A percentile compares a stretch with the other conserved stretches of the same genome.
Evolutionary conservation across 2,797 vertebrate genomes (phyloP).

Genomic region (Muscicapa striata): DNA sequence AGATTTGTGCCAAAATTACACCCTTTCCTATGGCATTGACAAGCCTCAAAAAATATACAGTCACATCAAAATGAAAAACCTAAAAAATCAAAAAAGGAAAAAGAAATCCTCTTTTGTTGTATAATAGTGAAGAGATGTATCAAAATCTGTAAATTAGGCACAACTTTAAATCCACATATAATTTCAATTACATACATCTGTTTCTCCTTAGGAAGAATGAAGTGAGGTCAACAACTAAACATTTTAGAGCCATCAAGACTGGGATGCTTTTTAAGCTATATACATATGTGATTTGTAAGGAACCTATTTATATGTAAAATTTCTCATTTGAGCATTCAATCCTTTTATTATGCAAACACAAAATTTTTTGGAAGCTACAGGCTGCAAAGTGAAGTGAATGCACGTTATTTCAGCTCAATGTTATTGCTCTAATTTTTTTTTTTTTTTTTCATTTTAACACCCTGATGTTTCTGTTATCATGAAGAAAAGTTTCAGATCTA

Average conservation of each 20-base stretch:
- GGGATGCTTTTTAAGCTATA: conserved; percentile 37
- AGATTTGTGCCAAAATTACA: not conserved
- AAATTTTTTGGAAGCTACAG: conserved; percentile 38
- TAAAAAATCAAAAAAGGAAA: not conserved
- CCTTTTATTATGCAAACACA: conserved; percentile 54
- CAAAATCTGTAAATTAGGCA: conserved; percentile 41
- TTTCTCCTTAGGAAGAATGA: conserved; percentile 37
- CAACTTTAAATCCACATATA: conserved; percentile 43
- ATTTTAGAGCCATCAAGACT: conserved; percentile 25
- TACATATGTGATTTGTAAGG: conserved; percentile 53
- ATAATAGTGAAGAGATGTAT: conserved; percentile 11
- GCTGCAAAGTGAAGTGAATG: not conserved
- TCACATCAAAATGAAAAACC: not conserved
- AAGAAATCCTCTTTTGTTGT: not conserved
- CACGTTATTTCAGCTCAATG: not conserved
- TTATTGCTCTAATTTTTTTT: not conserved
- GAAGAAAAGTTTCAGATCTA: not conserved
- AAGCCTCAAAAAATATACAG: not conserved
- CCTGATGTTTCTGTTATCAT: not conserved
- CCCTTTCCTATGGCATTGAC: not conserved
- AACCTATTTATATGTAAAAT: conserved; percentile 54
- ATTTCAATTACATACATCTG: conserved; percentile 64
- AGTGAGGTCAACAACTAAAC: conserved; percentile 46
- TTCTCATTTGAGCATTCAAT: conserved; percentile 39
- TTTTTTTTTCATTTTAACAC: not conserved